These are phyloP conservation scores for Progne subis DNA, from an alignment of 2,113 vertebrate genomes.

Conservation along the genomic window DNA sequence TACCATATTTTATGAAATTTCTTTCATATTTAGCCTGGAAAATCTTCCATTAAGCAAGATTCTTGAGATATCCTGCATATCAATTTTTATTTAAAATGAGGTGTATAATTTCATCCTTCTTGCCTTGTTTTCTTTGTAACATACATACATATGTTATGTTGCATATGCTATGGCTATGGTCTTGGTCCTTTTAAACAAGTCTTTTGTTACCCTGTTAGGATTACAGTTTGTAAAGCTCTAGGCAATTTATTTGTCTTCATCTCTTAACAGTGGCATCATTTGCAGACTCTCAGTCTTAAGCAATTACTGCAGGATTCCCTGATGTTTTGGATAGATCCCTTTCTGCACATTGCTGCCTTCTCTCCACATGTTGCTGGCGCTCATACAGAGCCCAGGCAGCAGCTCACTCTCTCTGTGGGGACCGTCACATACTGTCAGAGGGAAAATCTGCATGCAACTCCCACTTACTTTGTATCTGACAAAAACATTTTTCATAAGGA, in stretches of 20 bases:
- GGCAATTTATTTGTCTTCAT: not conserved
- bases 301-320: not conserved
- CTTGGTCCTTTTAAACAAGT: not conserved
- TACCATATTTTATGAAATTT: not conserved
- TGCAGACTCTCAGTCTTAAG: not conserved
- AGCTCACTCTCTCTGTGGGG: not conserved
- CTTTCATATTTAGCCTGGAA: not conserved
- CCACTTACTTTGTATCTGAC: not conserved
- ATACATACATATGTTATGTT: too few relatives aligned
- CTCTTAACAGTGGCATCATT: not conserved
- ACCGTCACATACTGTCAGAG: not conserved
- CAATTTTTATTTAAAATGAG: not conserved
- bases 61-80: accelerated
- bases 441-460: not conserved
- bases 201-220: not conserved
- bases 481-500: not conserved
- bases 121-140: not conserved
- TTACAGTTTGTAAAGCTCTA: not conserved
- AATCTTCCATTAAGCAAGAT: not conserved
- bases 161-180: not conserved
- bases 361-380: not conserved
- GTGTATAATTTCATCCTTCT: not conserved
- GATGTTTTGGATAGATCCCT: not conserved
- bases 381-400: not conserved
- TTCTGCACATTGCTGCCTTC: not conserved